Conservation (phyloP, 2,113 vertebrate species). For the Laterallus jamaicensis region DNA sequence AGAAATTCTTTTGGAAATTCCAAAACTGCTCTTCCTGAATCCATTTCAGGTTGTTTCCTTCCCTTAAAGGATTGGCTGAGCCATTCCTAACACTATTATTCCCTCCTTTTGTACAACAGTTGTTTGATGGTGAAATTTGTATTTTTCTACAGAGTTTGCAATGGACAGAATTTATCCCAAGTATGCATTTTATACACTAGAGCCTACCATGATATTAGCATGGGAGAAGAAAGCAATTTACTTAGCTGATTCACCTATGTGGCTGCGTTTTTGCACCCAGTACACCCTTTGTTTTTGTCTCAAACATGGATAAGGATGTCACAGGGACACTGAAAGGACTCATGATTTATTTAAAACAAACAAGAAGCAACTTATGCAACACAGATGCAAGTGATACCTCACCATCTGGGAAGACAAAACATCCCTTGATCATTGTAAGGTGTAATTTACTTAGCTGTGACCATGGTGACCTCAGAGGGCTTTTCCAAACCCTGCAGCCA, state of each 20-base stretch:
- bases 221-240: background rate
- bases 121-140: background rate
- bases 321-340: background rate
- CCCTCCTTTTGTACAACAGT: background rate
- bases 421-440: background rate
- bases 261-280: background rate
- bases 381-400: background rate
- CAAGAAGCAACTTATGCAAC: background rate
- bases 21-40: background rate
- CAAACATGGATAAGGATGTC: background rate
- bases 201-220: background rate
- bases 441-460: background rate
- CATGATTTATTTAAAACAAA: slow-evolving; percentile 29
- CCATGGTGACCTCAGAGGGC: background rate
- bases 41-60: background rate
- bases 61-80: background rate
- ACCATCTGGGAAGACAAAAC: background rate
- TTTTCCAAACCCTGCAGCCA: background rate
- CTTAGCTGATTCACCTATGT: background rate
- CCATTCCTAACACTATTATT: background rate
- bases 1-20: background rate
- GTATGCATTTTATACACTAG: background rate
- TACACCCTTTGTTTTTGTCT: background rate
- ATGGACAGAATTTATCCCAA: background rate
- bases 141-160: background rate